These are phyloP conservation scores for Tupiocoris notatus DNA, from an alignment of 2,888 invertebrate genomes.

Conservation along the genomic window DNA sequence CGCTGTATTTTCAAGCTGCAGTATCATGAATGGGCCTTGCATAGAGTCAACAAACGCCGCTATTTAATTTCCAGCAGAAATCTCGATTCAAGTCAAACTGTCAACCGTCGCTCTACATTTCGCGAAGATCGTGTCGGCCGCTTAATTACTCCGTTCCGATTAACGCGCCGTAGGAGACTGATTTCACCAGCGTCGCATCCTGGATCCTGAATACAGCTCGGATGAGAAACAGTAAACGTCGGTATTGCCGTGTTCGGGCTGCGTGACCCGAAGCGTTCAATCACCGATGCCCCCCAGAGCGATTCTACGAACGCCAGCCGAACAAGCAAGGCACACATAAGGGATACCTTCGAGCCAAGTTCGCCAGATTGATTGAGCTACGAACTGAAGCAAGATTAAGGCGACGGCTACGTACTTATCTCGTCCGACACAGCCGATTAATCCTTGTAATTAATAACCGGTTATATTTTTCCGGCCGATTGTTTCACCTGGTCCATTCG, in stretches of 20 bases:
- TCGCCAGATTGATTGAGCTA: neutral
- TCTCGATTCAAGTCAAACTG: too few species aligned
- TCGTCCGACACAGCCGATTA: neutral
- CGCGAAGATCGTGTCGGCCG: too few species aligned
- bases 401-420: neutral
- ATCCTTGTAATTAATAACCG: neutral
- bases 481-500: too few species aligned
- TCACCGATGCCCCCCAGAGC: slow-evolving; percentile 1
- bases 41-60: too few species aligned
- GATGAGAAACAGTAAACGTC: neutral
- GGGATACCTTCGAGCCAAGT: neutral
- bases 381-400: neutral
- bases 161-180: neutral
- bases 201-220: neutral
- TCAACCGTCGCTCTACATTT: too few species aligned
- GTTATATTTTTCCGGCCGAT: neutral
- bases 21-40: too few species aligned
- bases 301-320: neutral
- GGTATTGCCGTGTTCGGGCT: neutral
- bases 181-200: neutral
- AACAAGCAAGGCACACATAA: too few species aligned
- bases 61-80: too few species aligned
- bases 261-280: slow-evolving; percentile 29
- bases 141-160: neutral
- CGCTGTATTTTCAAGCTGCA: too few species aligned